phyloP scores from a whole-genome alignment of 92 coral and sea anemone genomes.

The Blastomussa wellsi region DNA sequence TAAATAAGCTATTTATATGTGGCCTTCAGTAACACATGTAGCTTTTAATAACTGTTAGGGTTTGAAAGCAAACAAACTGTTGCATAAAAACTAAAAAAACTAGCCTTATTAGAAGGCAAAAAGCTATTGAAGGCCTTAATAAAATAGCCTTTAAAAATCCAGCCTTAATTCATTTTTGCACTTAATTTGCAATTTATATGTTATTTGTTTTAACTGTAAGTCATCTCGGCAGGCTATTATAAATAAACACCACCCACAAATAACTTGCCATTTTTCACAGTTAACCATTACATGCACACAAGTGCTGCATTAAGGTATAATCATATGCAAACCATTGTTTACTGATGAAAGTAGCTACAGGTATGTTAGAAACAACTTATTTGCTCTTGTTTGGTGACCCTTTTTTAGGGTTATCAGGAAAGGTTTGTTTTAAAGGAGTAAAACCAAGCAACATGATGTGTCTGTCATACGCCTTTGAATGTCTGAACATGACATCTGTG shows the following conservation, averaged over 20 bases:
- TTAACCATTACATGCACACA: not conserved
- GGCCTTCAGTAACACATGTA: not conserved
- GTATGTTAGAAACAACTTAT: not conserved
- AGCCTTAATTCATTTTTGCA: not conserved
- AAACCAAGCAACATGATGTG: constrained; percentile 83
- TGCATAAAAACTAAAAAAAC: not conserved
- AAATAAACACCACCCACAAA: not conserved
- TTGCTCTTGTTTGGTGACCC: constrained; percentile 60
- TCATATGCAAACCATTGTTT: not conserved
- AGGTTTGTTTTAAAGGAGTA: constrained; percentile 76
- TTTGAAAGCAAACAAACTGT: not conserved
- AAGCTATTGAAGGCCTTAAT: not conserved
- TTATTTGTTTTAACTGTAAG: not conserved
- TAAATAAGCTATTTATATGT: not conserved
- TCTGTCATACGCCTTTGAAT: constrained; percentile 89
- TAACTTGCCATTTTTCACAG: not conserved
- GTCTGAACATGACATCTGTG: constrained; percentile 90
- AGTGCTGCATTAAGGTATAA: not conserved
- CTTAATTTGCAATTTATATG: not conserved
- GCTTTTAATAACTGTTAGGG: no score
- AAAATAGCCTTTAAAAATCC: not conserved
- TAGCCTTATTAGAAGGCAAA: not conserved
- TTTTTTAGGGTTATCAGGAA: constrained; percentile 76
- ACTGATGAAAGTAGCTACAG: not conserved
- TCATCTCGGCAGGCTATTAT: not conserved